Conservation (phyloP, 1,140 invertebrate species). For the Epicauta chinensis region DNA sequence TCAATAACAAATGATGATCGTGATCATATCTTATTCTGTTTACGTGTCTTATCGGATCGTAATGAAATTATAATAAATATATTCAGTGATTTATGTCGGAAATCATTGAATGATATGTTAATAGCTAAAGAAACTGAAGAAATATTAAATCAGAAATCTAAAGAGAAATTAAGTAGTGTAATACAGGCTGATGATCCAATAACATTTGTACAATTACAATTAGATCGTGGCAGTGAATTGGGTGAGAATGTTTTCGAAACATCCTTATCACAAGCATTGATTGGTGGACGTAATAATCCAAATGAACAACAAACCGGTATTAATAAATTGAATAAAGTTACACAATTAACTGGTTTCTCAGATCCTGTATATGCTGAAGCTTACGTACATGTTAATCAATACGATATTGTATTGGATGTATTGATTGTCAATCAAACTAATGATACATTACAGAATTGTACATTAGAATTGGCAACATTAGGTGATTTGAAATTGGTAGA, state of each 20-base stretch:
- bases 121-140: constrained; percentile 75
- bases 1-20: constrained; percentile 92
- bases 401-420: constrained; percentile 96
- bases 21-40: constrained; percentile 83
- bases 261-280: constrained; percentile 86
- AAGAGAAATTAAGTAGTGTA: constrained; percentile 64
- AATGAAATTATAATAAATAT: constrained; percentile 65
- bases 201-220: constrained; percentile 75
- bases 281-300: constrained; percentile 48
- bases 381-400: constrained; percentile 99
- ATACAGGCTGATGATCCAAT: constrained; percentile 86
- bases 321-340: constrained; percentile 78
- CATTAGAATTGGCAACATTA: constrained; percentile 93
- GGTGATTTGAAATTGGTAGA: constrained; percentile 98
- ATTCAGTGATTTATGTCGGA: constrained; percentile 71
- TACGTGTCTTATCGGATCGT: constrained; percentile 71
- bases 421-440: constrained; percentile 96
- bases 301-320: constrained; percentile 48
- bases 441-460: constrained; percentile 97
- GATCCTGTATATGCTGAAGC: constrained; percentile 99
- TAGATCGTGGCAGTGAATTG: constrained; percentile 63
- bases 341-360: constrained; percentile 98
- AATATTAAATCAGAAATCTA: constrained; percentile 46
- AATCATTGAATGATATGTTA: constrained; percentile 81
- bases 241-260: constrained; percentile 93